phyloP scores from a whole-genome alignment of 1,140 invertebrate genomes.

The Gonioctena quinquepunctata region DNA sequence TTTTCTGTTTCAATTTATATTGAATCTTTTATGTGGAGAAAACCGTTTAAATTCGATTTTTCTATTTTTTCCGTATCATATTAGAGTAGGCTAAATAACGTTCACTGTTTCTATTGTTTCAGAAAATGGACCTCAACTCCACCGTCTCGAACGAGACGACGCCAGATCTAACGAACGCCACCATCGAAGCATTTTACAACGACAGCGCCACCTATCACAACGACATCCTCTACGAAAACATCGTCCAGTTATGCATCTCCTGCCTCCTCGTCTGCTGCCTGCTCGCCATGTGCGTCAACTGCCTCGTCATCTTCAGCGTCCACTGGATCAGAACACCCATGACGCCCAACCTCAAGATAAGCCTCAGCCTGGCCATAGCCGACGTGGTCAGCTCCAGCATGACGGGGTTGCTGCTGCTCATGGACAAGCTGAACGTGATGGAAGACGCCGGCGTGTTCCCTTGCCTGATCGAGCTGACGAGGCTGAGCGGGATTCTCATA shows the following conservation, averaged over 20 bases:
- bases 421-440: conserved; percentile 60
- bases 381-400: conserved; percentile 62
- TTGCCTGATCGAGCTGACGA: conserved; percentile 22
- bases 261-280: conserved; percentile 49
- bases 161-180: not conserved
- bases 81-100: too few relatives aligned
- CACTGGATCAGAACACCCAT: conserved; percentile 61
- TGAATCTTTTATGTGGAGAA: too few relatives aligned
- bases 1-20: too few relatives aligned
- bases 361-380: conserved; percentile 63
- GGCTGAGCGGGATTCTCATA: conserved; percentile 56
- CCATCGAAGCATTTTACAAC: not conserved
- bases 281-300: conserved; percentile 59
- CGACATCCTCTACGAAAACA: not conserved
- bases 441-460: conserved; percentile 8
- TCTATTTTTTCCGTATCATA: too few relatives aligned
- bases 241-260: conserved; percentile 14
- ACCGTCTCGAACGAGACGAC: not conserved
- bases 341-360: conserved; percentile 64
- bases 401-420: conserved; percentile 58
- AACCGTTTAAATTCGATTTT: too few relatives aligned
- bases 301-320: conserved; percentile 59
- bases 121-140: not conserved
- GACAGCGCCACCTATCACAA: not conserved
- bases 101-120: conserved; percentile 7